These are phyloP conservation scores for Diorhabda elongata DNA, from an alignment of 1,140 invertebrate species.

Conservation along the genomic window DNA sequence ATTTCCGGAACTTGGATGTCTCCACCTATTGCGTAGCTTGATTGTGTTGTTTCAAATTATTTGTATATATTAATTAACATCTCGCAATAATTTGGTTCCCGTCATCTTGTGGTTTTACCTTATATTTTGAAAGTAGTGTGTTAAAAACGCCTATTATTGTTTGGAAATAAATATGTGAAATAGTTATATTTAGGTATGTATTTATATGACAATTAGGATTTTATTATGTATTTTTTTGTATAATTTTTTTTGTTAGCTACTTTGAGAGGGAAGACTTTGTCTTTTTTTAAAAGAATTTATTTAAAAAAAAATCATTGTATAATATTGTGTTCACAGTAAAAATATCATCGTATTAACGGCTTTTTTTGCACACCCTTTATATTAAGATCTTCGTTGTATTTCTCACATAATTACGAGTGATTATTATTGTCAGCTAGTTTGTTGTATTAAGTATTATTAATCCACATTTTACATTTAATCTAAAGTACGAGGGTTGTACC, in stretches of 20 bases:
- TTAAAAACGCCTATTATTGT: conserved; percentile 2
- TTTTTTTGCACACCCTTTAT: background rate
- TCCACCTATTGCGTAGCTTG: too few species aligned
- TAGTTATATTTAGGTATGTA: conserved; percentile 24
- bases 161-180: conserved; percentile 16
- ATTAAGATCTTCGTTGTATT: too few species aligned
- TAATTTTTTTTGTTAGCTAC: conserved; percentile 17
- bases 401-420: too few species aligned
- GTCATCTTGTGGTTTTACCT: background rate
- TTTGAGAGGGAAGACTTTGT: conserved; percentile 18
- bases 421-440: too few species aligned
- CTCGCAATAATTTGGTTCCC: background rate
- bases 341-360: conserved; percentile 5
- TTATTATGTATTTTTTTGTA: conserved; percentile 22
- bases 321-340: conserved; percentile 20
- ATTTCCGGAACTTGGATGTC: too few species aligned
- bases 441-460: too few species aligned
- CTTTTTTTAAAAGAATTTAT: conserved; percentile 12
- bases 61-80: too few species aligned
- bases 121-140: background rate
- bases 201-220: conserved; percentile 19
- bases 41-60: too few species aligned
- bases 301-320: conserved; percentile 9
- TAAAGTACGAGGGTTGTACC: too few species aligned
- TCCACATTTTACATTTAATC: too few species aligned